Evolutionary conservation across 2,113 vertebrate species (phyloP), one percentile per base, ranked within the genome.

Genomic region (Baryphthengus martii): DNA sequence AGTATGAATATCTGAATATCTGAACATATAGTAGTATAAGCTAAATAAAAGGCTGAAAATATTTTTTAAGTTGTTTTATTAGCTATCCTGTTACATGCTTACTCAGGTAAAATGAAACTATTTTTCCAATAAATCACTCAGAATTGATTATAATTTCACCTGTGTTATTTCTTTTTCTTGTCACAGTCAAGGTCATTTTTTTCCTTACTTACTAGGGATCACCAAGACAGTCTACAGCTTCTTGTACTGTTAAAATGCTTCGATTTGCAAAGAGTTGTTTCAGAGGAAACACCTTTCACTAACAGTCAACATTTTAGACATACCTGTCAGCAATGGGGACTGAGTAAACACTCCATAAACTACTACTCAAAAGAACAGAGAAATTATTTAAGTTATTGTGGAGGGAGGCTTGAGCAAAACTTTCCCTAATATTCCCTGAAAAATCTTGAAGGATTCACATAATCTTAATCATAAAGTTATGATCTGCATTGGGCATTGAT

Each of bases 281-380:
- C 33, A 65, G 70, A 39, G 17, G 19, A 77, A 87, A 37, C 5
- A 3, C 33, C 25, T 40, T 49, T 62, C n/a, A 66, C 20, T 47
- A 63, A 44, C 13, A 49, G 39, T 44, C n/a, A 68, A 29, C 42
- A 53, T 63, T 73, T 74, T 7, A 84, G 55, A 81, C 56, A 70
- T 3, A 72, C 5, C 16, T 25, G 14, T 19, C n/a, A 72, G 59
- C 44, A 89, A 45, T 0, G 0, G 39, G 23, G 28, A n/a, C 14
- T 17, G 13, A 73, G 6, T 9, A 55, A 76, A 81, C 20, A 29
- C 26, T 59, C 33, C 44, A 35, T 25, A 55, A 89, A 28, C 49
- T 65, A 28, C 63, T 40, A 63, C 8, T 2, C 21, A 53, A 47
- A 50, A 83, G 53, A 24, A 0, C 35, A 73, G 23, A 16, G 24